A percentile compares a stretch with the other conserved stretches of the same genome.
Conservation (phyloP, 2,888 invertebrate species). For the Andricus curvator region DNA sequence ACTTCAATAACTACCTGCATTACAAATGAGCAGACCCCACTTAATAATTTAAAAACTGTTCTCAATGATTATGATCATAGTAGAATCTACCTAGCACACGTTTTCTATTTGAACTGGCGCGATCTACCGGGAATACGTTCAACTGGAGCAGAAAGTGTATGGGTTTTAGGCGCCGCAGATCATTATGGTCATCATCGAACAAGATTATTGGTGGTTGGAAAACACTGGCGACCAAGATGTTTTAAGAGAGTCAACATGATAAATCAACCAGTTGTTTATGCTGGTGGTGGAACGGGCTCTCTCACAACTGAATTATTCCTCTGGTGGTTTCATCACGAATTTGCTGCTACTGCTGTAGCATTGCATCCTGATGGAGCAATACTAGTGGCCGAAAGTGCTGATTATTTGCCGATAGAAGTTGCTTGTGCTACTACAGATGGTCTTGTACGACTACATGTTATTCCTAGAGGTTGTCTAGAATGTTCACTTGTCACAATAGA, state of each 20-base stretch:
- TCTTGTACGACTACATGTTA: slow-evolving; percentile 70
- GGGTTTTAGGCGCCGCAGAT: slow-evolving; percentile 78
- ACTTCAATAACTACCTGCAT: background rate
- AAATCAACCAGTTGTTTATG: slow-evolving; percentile 79
- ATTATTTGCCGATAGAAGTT: slow-evolving; percentile 73
- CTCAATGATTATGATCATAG: slow-evolving; percentile 74
- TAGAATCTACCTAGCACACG: slow-evolving; percentile 75
- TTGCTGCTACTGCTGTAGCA: slow-evolving; percentile 77
- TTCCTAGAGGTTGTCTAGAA: slow-evolving; percentile 66
- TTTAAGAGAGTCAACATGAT: slow-evolving; percentile 78
- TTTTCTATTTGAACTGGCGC: slow-evolving; percentile 77
- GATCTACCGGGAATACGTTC: slow-evolving; percentile 73
- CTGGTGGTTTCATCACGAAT: slow-evolving; percentile 80
- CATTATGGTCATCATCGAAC: slow-evolving; percentile 78
- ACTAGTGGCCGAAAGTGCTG: slow-evolving; percentile 74
- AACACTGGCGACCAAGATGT: slow-evolving; percentile 78
- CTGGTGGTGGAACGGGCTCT: slow-evolving; percentile 78
- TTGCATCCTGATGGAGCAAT: slow-evolving; percentile 77
- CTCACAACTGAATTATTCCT: slow-evolving; percentile 78
- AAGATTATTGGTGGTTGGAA: slow-evolving; percentile 78
- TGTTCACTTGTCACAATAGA: slow-evolving; percentile 73
- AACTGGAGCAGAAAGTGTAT: slow-evolving; percentile 64
- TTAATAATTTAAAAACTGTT: slow-evolving; percentile 61
- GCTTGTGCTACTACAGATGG: slow-evolving; percentile 76
- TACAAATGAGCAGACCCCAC: slow-evolving; percentile 44